A percentile compares a stretch with the other conserved stretches of the same genome.
phyloP scores from a whole-genome alignment of 2,888 invertebrate genomes.

The Leptura quadrifasciata region DNA sequence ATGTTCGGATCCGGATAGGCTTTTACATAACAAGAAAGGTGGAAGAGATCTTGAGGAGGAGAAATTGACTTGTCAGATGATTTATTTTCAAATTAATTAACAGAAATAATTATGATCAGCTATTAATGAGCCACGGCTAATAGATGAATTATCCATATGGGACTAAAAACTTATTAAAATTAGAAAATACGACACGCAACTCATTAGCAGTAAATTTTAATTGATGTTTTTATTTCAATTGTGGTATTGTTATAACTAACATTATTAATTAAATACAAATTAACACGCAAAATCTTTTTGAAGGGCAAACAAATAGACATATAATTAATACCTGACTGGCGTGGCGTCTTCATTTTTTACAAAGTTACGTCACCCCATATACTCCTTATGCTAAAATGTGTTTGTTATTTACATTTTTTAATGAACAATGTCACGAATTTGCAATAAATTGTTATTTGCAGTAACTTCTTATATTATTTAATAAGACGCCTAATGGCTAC shows the following conservation, averaged over 20 bases:
- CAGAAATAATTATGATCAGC: neutral
- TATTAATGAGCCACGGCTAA: neutral
- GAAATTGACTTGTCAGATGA: neutral
- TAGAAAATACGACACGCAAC: neutral
- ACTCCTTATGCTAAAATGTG: neutral
- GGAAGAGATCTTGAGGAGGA: neutral
- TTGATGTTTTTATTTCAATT: neutral
- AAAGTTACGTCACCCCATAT: neutral
- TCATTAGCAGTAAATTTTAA: slow-evolving; percentile 1
- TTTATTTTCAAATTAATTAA: neutral
- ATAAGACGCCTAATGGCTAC: slow-evolving; percentile 17
- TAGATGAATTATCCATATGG: neutral
- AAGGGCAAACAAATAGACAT: neutral
- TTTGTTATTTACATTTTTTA: slow-evolving; percentile 14
- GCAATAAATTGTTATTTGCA: slow-evolving; percentile 23
- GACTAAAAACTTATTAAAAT: neutral
- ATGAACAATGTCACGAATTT: slow-evolving; percentile 22
- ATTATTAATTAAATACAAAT: neutral
- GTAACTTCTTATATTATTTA: neutral
- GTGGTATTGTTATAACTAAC: slow-evolving; percentile 1
- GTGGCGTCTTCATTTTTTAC: neutral
- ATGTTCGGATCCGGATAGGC: no score
- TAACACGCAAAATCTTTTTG: neutral
- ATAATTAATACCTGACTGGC: neutral
- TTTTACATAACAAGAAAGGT: neutral